phyloP scores from a whole-genome alignment of 2,797 vertebrate species.

The Pseudochirops cupreus region DNA sequence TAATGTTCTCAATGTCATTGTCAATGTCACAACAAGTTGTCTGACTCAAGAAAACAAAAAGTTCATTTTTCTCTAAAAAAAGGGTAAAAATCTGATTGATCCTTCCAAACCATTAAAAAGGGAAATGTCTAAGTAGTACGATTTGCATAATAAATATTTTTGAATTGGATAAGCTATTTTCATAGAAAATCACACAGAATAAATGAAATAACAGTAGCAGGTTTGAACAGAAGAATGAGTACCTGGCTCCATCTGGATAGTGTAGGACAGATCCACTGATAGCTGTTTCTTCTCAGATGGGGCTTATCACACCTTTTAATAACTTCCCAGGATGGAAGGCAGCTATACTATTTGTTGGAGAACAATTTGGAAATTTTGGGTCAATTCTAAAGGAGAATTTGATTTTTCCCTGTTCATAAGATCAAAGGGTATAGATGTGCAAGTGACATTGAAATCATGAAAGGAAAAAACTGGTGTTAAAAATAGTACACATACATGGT shows the following conservation, averaged over 20 bases:
- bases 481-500: neutral
- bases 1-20: neutral
- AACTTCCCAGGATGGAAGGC: neutral
- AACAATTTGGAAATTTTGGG: neutral
- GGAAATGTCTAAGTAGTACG: neutral
- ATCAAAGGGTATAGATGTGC: neutral
- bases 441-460: neutral
- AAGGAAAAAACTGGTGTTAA: neutral
- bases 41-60: slow-evolving; percentile 10
- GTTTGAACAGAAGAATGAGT: neutral
- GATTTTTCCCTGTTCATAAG: neutral
- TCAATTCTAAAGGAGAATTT: slow-evolving; percentile 41
- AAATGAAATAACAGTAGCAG: slow-evolving; percentile 27
- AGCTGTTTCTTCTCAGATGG: neutral
- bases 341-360: neutral
- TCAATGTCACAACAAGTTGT: neutral
- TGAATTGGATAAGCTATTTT: slow-evolving; percentile 7
- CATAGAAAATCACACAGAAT: slow-evolving; percentile 25
- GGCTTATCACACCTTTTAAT: neutral
- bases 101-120: slow-evolving; percentile 30
- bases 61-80: slow-evolving; percentile 19
- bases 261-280: neutral
- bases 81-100: slow-evolving; percentile 2
- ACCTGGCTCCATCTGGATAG: neutral
- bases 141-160: neutral